Evolutionary conservation across 2,888 invertebrate genomes (phyloP), one percentile per base, ranked within the genome.

Genomic region (Cantharis flavilabris): DNA sequence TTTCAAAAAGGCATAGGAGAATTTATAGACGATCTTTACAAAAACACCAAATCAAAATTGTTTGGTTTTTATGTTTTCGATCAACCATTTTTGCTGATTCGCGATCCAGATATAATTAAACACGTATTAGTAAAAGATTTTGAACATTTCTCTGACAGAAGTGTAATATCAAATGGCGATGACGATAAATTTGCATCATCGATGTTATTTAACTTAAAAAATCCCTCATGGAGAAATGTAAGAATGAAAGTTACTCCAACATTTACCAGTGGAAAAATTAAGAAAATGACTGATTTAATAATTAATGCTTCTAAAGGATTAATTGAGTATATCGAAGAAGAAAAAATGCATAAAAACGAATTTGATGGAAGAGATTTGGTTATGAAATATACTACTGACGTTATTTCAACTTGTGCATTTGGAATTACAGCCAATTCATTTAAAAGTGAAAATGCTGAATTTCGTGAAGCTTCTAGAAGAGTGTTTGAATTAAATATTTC

Each of bases 251-350:
- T 91, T 20, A 88, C 90, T 0, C 91, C 91, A 0, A 89, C 89
- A 0, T 89, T 91, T 81, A 89, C 90, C 1, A 87, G 89, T 1
- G 90, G 89, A 23, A 91, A 91, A 83, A 84, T 91, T 78, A 90
- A 88, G 82, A 84, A 84, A 49, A 90, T 91, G 90, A 87, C 89
- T 26, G 84, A 86, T 0, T 83, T 89, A n/a, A 88, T 90, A 81
- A 77, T 85, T 14, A 86, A 88, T 62, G 87, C 86, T 30, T 86
- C 86, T 0, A 75, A 82, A 30, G 83, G 85, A 62, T 81, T 88
- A 30, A 78, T 64, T 3, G 7, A 28, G 5, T 72, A 72, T n/a
- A 13, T 89, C 9, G 88, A 91, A 79, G 80, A 87, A 14, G 85
- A 87, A n/a, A 86, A 88, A 20, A 87, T 87, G 49, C 13, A 20